phyloP scores from a whole-genome alignment of 2,888 invertebrate genomes.

The Pristionchus maxplancki region DNA sequence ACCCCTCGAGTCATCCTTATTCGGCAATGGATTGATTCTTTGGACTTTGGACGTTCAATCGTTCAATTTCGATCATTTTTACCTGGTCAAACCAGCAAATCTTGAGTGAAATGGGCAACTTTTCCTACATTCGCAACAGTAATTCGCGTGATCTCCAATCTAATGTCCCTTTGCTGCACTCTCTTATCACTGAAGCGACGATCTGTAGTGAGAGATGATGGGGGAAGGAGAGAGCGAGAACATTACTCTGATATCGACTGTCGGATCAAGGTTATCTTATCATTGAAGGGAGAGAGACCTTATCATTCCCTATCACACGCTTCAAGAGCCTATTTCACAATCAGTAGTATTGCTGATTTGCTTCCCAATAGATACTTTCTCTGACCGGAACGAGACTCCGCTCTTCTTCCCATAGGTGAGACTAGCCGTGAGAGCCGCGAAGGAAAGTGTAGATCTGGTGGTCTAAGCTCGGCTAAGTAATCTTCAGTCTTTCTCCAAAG shows the following conservation, averaged over 20 bases:
- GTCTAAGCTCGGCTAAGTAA: not conserved
- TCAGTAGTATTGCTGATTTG: too few relatives aligned
- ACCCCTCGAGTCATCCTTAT: not conserved
- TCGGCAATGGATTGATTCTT: not conserved
- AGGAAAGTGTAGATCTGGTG: conserved; percentile 32
- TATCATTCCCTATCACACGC: not conserved
- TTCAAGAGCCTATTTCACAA: not conserved
- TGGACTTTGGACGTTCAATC: not conserved
- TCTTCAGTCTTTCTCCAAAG: not conserved
- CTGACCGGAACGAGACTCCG: not conserved
- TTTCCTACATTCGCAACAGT: not conserved
- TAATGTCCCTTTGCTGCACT: not conserved
- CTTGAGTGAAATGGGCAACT: too few relatives aligned
- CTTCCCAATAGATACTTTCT: too few relatives aligned
- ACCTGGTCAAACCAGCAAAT: too few relatives aligned
- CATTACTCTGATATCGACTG: conserved; percentile 11
- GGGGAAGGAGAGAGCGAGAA: not conserved
- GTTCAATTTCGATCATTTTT: too few relatives aligned
- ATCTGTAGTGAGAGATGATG: not conserved
- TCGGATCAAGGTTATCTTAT: conserved; percentile 15
- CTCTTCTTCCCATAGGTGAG: conserved; percentile 16
- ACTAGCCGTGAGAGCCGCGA: not conserved
- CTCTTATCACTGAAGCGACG: not conserved
- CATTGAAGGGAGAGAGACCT: not conserved
- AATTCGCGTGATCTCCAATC: not conserved